Evolutionary conservation across 2,797 vertebrate genomes (phyloP).

Genomic region (Gephyroberyx darwinii): DNA sequence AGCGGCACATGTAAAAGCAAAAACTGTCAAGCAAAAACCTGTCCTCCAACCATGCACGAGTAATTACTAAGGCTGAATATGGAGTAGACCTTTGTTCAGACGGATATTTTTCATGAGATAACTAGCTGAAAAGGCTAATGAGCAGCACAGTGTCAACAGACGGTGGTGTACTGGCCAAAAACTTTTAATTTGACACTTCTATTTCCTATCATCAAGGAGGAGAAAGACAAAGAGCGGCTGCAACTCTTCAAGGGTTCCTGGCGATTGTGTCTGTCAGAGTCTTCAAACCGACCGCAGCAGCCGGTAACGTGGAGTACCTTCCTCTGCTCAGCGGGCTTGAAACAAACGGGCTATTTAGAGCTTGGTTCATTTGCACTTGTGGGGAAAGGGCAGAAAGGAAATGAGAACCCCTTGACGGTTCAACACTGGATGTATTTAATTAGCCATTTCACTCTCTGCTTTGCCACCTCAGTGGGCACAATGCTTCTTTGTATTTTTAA

Average conservation of each 20-base stretch:
- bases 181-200: constrained; percentile 70
- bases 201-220: constrained; percentile 60
- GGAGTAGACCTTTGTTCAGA: constrained; percentile 61
- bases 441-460: constrained; percentile 77
- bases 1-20: constrained; percentile 22
- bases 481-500: constrained; percentile 71
- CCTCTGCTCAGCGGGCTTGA: constrained; percentile 71
- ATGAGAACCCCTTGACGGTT: constrained; percentile 72
- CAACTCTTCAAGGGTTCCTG: constrained; percentile 50
- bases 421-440: constrained; percentile 77
- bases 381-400: constrained; percentile 75
- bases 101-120: constrained; percentile 63
- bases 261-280: constrained; percentile 47
- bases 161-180: constrained; percentile 33
- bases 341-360: constrained; percentile 79
- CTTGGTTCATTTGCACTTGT: constrained; percentile 78
- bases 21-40: constrained; percentile 21
- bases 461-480: constrained; percentile 68
- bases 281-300: constrained; percentile 58
- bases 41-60: constrained; percentile 31
- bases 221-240: constrained; percentile 48
- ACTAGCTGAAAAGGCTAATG: constrained; percentile 71
- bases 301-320: constrained; percentile 58
- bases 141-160: constrained; percentile 69
- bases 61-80: constrained; percentile 62